Conservation (phyloP, 2,888 invertebrate genomes). For the Diaphora mendica region DNA sequence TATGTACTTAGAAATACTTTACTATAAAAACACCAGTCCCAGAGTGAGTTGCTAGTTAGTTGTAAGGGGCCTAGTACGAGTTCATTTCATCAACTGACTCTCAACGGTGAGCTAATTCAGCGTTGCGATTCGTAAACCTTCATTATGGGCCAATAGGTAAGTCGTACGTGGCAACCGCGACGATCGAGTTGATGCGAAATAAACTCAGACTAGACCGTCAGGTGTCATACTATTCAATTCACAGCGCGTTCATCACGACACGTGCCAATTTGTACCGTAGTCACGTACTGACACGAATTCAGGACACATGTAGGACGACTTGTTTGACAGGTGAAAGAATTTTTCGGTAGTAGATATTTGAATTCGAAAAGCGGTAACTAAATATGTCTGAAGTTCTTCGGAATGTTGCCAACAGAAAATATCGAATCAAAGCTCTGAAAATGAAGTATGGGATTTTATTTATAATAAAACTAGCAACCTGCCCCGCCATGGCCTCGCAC, state of each 20-base stretch:
- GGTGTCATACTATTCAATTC: conserved; percentile 41
- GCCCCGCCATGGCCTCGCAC: too few relatives aligned
- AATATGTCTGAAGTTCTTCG: conserved; percentile 1
- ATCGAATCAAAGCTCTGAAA: neutral
- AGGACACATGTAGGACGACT: conserved; percentile 34
- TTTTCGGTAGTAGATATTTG: conserved; percentile 43
- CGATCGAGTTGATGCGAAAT: too few relatives aligned
- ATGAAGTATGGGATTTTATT: too few relatives aligned
- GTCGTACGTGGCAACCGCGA: too few relatives aligned
- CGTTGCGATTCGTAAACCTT: too few relatives aligned
- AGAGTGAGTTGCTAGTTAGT: conserved; percentile 12
- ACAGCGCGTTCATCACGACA: conserved; percentile 35
- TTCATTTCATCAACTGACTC: too few relatives aligned
- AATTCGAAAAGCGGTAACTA: conserved; percentile 37
- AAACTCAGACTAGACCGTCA: neutral
- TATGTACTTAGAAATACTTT: conserved; percentile 14
- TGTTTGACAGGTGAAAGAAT: conserved; percentile 52
- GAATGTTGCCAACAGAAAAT: conserved; percentile 2
- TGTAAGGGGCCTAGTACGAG: neutral
- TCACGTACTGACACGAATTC: conserved; percentile 38
- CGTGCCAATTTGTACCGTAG: conserved; percentile 27
- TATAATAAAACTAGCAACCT: too few relatives aligned
- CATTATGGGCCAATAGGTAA: too few relatives aligned
- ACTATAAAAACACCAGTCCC: conserved; percentile 31
- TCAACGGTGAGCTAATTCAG: too few relatives aligned